Evolutionary conservation across 2,113 vertebrate genomes (phyloP), one percentile per base, ranked within the genome.

Genomic region (Alexandromys fortis): DNA sequence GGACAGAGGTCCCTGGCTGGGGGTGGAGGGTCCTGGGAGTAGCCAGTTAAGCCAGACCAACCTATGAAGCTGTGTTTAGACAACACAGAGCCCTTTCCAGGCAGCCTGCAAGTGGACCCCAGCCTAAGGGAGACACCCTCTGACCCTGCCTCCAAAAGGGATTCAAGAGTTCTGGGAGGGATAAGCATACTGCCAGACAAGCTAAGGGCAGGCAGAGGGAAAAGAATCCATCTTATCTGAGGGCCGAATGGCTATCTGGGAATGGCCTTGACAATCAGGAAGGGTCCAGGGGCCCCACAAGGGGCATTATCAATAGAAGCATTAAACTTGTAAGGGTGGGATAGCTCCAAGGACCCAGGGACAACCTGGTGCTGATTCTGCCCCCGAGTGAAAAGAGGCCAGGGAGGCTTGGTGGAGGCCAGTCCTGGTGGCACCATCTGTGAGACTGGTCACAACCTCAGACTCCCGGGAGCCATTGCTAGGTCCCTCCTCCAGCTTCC

Each of bases 31-130:
- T 63, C 47, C 63, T 26, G 1, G 38, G 55, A 45, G 65, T 26
- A n/a, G 82, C 47, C 58, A 45, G 38, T 12, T 30, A 21, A 35
- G n/a, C 26, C 6, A 30, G 1, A 52, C 17, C 21, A 11, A 12
- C 17, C 26, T 8, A 0, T n/a, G 42, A 78, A 61, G 28, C 65
- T 7, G 19, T 2, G 35, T 28, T 38, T 10, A 30, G 30, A 30
- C 0, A 16, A 12, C 26, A 14, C 0, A 2, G 10, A 38, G 30
- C 78, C 72, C 8, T 11, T 17, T 47, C 17, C 11, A 17, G 52
- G 4, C 73, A 9, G 22, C 58, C 12, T 63, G 8, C 0, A 0
- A 63, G 3, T 45, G 35, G 52, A 79, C 30, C 73, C 55, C 16
- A 81, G 47, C 7, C 58, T 14, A 28, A 52, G 16, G 9, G 10